Conservation (phyloP, 2,797 vertebrate genomes). For the Chaetophractus vellerosus region DNA sequence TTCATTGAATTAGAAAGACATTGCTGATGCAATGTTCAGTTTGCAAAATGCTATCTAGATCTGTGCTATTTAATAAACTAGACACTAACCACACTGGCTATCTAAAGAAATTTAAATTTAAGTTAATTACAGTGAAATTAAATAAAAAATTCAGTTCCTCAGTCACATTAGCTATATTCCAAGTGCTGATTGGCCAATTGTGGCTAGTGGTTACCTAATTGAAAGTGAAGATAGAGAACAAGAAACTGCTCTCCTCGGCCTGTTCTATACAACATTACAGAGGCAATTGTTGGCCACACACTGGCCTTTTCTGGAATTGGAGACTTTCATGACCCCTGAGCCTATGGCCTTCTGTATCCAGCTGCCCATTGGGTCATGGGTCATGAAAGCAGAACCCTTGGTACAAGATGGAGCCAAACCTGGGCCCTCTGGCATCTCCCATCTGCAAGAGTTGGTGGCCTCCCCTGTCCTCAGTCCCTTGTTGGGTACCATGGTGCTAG, state of each 20-base stretch:
- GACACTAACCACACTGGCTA: background rate
- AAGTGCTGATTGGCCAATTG: background rate
- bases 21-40: background rate
- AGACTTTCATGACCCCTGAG: too few relatives aligned
- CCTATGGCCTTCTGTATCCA: too few relatives aligned
- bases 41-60: background rate
- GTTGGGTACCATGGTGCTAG: too few relatives aligned
- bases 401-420: too few relatives aligned
- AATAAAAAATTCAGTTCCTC: conserved; percentile 12
- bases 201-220: background rate
- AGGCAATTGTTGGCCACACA: too few relatives aligned
- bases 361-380: too few relatives aligned
- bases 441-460: too few relatives aligned
- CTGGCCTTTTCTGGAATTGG: background rate
- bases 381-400: too few relatives aligned
- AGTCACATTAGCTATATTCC: background rate
- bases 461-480: too few relatives aligned
- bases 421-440: too few relatives aligned
- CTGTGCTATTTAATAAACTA: background rate
- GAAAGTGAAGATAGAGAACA: background rate
- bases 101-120: conserved; percentile 8
- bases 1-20: conserved; percentile 25
- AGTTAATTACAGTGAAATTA: background rate
- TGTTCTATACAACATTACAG: too few relatives aligned
- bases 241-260: background rate